Base-by-base conservation (phyloP, 1,140 invertebrate genomes). In the Drosophila chauvacae region DNA sequence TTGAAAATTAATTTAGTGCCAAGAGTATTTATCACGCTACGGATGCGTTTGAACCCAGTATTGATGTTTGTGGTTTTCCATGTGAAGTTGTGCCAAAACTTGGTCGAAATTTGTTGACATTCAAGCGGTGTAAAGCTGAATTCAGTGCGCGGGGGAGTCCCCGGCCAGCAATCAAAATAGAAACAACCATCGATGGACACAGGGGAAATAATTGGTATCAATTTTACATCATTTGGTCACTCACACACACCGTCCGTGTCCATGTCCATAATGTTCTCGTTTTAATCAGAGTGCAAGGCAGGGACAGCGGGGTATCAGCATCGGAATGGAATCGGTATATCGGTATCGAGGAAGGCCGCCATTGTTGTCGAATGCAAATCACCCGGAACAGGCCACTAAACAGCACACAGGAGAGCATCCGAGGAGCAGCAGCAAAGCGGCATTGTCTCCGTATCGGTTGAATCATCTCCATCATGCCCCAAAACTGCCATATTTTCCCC, bases 281-380 rank as follows among this genome's bases (percentile, higher is more conserved):
- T 50, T 58, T 77, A 77, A 77, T 77, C 72, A 79, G 70, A 41
- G 45, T 11, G 18, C 23, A 23, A 53, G 23, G 35, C 57, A 55
- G 11, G 41, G 51, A 23, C 13, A 48, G 23, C 59, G 23, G 30
- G 37, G 59, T n/a, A 28, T 20, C 42, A 20, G 55, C 60, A 56
- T 62, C 37, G 62, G 61, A 61, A 69, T 59, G 53, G 35, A 39
- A 56, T 39, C 35, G 35, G 20, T 56, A 37, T 55, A 66, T 75
- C 55, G 69, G 65, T 71, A 77, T 62, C 48, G 16, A 70, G 56
- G 64, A 85, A 53, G 39, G 58, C 64, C 78, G 70, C 76, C 79
- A 86, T 87, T 86, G 83, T 87, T 87, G 50, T 66, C 76, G 62
- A 80, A 87, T 86, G 82, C 82, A 86, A 86, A 87, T 86, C 83